Percentiles rank a stretch among this genome's conserved stretches.
phyloP scores from a whole-genome alignment of 2,797 vertebrate species.

The Iguana delicatissima region DNA sequence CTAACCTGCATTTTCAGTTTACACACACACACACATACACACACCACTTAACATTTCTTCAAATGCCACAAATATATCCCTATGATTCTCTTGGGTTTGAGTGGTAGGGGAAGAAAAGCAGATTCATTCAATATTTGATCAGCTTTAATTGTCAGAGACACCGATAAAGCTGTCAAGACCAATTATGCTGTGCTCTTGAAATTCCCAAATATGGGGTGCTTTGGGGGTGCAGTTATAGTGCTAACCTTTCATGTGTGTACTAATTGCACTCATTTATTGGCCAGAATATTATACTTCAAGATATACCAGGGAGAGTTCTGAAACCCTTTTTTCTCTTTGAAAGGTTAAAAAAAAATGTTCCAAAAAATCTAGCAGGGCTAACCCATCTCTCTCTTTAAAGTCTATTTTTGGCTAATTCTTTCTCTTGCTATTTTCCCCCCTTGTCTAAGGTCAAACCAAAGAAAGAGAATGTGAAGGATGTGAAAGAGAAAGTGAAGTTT shows the following conservation, averaged over 20 bases:
- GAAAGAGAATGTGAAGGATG: not conserved
- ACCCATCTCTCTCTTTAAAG: slow-evolving; percentile 29
- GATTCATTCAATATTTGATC: slow-evolving; percentile 15
- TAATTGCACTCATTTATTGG: slow-evolving; percentile 42
- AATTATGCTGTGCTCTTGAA: slow-evolving; percentile 25
- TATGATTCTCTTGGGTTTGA: slow-evolving; percentile 6
- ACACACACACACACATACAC: too few species aligned
- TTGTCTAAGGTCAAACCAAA: slow-evolving; percentile 27
- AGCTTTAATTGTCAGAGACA: not conserved
- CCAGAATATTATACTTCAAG: slow-evolving; percentile 13
- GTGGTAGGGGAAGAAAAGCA: not conserved
- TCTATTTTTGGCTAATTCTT: slow-evolving; percentile 22
- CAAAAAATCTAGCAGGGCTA: slow-evolving; percentile 30
- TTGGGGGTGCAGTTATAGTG: not conserved
- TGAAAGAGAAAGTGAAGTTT: not conserved
- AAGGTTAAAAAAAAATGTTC: slow-evolving; percentile 9
- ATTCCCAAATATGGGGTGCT: slow-evolving; percentile 1
- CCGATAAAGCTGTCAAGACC: not conserved
- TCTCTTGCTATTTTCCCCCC: slow-evolving; percentile 2
- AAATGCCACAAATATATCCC: not conserved
- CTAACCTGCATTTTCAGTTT: not conserved
- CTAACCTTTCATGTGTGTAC: slow-evolving; percentile 8
- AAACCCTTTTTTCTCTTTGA: slow-evolving; percentile 34
- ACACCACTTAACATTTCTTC: too few species aligned
- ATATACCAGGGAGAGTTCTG: slow-evolving; percentile 24